These are phyloP conservation scores for Symphodus melops DNA, from an alignment of 2,113 vertebrate genomes.

Conservation along the genomic window DNA sequence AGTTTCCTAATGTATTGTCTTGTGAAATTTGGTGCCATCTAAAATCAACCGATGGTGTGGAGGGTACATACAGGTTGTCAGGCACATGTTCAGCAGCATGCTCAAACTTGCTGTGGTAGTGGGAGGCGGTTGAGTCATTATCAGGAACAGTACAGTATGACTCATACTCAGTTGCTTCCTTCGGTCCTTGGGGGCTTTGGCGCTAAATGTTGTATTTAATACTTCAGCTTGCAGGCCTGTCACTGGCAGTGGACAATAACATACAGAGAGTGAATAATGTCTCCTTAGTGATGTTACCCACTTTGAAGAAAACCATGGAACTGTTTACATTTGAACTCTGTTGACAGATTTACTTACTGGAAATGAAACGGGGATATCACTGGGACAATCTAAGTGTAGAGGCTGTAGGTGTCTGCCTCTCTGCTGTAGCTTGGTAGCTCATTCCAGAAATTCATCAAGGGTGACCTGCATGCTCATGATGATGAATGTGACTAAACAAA, in stretches of 20 bases:
- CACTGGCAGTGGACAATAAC: not conserved
- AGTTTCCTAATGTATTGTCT: not conserved
- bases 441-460: not conserved
- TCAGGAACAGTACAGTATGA: constrained; percentile 39
- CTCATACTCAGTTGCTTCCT: constrained; percentile 40
- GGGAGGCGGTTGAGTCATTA: constrained; percentile 29
- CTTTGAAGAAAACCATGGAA: not conserved
- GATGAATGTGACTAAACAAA: constrained; percentile 1
- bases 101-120: constrained; percentile 44
- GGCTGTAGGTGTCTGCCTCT: constrained; percentile 15
- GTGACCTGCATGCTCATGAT: not conserved
- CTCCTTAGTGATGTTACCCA: constrained; percentile 3
- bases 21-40: not conserved
- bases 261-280: not conserved
- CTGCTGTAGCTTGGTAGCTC: constrained; percentile 8
- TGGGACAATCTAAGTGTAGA: constrained; percentile 4
- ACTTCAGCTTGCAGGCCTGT: not conserved
- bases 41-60: not conserved
- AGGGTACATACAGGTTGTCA: constrained; percentile 18
- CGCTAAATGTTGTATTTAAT: not conserved
- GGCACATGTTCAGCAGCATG: constrained; percentile 35
- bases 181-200: constrained; percentile 22
- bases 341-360: constrained; percentile 1
- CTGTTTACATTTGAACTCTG: not conserved
- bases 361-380: constrained; percentile 48